Conservation (phyloP, 92 coral and sea anemone species). For the Epizoanthus stellaris region DNA sequence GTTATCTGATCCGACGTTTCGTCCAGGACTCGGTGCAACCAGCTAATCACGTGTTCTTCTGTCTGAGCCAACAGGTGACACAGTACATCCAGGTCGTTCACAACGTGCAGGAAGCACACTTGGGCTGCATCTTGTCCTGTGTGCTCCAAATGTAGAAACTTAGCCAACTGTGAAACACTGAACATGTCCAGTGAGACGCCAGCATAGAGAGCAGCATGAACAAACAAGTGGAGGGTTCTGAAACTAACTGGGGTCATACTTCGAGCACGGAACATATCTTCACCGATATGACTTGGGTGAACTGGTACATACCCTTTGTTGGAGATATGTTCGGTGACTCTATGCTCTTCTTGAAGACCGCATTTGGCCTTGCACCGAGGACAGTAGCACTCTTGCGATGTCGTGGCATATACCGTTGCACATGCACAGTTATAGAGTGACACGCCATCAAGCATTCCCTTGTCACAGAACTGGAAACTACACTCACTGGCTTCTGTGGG, state of each 20-base stretch:
- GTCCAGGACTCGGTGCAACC: conserved; percentile 75
- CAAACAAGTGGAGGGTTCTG: conserved; percentile 82
- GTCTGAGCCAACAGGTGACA: conserved; percentile 62
- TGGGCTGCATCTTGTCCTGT: conserved; percentile 48
- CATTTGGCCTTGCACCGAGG: conserved; percentile 40
- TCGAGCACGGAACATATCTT: conserved; percentile 57
- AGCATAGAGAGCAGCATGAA: conserved; percentile 75
- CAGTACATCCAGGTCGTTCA: conserved; percentile 65
- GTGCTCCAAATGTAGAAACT: conserved; percentile 47
- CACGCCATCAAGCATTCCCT: background rate
- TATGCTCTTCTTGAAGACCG: background rate
- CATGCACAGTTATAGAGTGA: conserved; percentile 15
- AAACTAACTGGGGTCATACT: conserved; percentile 72
- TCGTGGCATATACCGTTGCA: conserved; percentile 18
- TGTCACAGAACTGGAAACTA: conserved; percentile 6
- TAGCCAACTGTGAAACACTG: conserved; percentile 48
- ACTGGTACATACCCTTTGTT: conserved; percentile 55
- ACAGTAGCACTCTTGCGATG: conserved; percentile 13
- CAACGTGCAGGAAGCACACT: conserved; percentile 73
- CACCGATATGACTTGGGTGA: background rate
- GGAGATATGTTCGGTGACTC: background rate
- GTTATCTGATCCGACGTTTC: conserved; percentile 51
- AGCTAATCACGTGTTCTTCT: conserved; percentile 65
- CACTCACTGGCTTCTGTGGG: background rate
- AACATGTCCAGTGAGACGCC: conserved; percentile 73